These are phyloP conservation scores for Lethrus apterus DNA, from an alignment of 1,140 invertebrate species.

Conservation along the genomic window DNA sequence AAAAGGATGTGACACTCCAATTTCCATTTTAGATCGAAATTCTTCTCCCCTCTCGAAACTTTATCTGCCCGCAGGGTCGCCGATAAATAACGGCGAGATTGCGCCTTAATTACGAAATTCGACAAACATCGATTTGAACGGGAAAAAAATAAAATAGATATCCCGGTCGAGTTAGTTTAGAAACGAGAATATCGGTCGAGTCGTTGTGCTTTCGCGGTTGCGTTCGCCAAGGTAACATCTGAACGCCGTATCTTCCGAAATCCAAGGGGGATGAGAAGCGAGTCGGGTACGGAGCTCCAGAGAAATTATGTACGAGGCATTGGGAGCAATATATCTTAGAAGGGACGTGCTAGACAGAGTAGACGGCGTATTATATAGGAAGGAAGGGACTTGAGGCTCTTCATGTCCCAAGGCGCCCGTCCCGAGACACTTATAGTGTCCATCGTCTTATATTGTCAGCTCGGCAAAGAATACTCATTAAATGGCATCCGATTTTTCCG, in stretches of 20 bases:
- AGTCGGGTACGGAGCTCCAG: conserved; percentile 24
- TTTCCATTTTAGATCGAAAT: conserved; percentile 40
- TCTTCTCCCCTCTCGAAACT: conserved; percentile 29
- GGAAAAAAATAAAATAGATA: conserved; percentile 10
- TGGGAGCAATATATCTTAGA: conserved; percentile 40
- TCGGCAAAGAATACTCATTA: too few species aligned
- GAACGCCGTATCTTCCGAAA: conserved; percentile 21
- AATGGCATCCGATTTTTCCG: too few species aligned
- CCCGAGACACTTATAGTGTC: conserved; percentile 37
- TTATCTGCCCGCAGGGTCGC: conserved; percentile 4
- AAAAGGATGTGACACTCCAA: conserved; percentile 41
- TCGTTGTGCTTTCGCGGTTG: conserved; percentile 7
- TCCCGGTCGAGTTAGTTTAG: too few species aligned
- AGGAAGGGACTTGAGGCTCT: conserved; percentile 36
- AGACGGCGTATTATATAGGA: conserved; percentile 40
- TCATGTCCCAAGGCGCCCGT: conserved; percentile 35
- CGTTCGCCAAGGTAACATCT: conserved; percentile 16
- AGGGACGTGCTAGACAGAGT: conserved; percentile 41
- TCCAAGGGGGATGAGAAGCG: conserved; percentile 17
- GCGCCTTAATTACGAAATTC: neutral
- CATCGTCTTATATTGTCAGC: conserved; percentile 37
- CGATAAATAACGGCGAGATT: neutral
- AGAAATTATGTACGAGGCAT: conserved; percentile 43
- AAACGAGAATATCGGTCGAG: conserved; percentile 17
- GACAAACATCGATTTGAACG: neutral